Base-by-base conservation (phyloP, 2,888 invertebrate genomes). In the Sepiola atlantica region DNA sequence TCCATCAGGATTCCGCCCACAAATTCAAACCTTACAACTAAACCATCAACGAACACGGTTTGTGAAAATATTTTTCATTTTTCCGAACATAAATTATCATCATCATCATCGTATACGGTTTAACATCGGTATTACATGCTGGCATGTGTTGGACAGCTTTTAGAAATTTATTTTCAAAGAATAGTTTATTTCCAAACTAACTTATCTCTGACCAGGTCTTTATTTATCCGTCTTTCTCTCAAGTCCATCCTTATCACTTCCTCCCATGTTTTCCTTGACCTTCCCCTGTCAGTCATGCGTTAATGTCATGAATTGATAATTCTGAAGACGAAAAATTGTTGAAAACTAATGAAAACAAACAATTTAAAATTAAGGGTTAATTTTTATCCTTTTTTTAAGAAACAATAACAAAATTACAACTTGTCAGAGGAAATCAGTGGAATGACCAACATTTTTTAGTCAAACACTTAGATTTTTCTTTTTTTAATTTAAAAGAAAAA, bases 1-100 rank as follows among this genome's bases (percentile, higher is more conserved):
- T 93, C 57, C 93, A 93, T 93, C 93, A 93, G 93, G 93, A 93
- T 93, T 93, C 93, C 93, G 93, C 57, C 93, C 93, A 93, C 93
- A 93, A 61, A 35, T 93, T 61, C 93, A 93, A 61, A 57, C 93
- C 20, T 93, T 93, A 93, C 93, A 55, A 93, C 55, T 93, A 35
- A 93, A 93, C 57, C 93, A 93, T 93, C 93, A 93, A 93, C 93
- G 93, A 93, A 93, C 61, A 55, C 93, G 93, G 93, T 93, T 77
- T 77, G 77, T 77, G 12, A 14, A 77, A n/a, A n/a, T n/a, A 77
- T 16, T 77, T 77, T 77, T n/a, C 55, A 55, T 21, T 55, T 55
- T 55, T 77, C 77, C n/a, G 14, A 28, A 77, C 77, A 10, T 1
- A n/a, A 77, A n/a, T 10, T 77, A 77, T 10, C n/a, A n/a, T n/a